Percentiles rank a stretch among this genome's conserved stretches.
phyloP scores from a whole-genome alignment of 2,888 invertebrate genomes.

The Osedax frankpressi region DNA sequence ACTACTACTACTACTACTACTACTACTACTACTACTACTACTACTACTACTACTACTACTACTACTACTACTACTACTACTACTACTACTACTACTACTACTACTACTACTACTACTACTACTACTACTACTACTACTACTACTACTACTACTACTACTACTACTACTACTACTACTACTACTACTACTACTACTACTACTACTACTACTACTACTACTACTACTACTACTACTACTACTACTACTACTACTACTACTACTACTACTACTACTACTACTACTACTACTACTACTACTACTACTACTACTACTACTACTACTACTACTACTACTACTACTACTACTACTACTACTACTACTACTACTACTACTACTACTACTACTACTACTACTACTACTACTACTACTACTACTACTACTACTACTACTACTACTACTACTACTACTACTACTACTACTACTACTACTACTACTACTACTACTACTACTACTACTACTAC shows the following conservation, averaged over 20 bases:
- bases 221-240: constrained; percentile 24
- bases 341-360: constrained; percentile 18
- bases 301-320: constrained; percentile 19
- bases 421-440: too few relatives aligned
- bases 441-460: too few relatives aligned
- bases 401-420: too few relatives aligned
- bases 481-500: too few relatives aligned
- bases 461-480: too few relatives aligned
- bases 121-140: constrained; percentile 12
- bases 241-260: background rate
- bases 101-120: constrained; percentile 21
- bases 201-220: constrained; percentile 29
- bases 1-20: constrained; percentile 15
- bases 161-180: constrained; percentile 6
- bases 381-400: background rate
- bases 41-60: constrained; percentile 15
- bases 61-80: constrained; percentile 20
- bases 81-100: constrained; percentile 24
- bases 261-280: background rate
- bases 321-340: constrained; percentile 14
- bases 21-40: constrained; percentile 19
- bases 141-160: constrained; percentile 11
- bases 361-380: background rate
- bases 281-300: constrained; percentile 1
- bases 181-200: background rate